Conservation (phyloP, 2,797 vertebrate species). For the Paratrypauchen microcephalus region DNA sequence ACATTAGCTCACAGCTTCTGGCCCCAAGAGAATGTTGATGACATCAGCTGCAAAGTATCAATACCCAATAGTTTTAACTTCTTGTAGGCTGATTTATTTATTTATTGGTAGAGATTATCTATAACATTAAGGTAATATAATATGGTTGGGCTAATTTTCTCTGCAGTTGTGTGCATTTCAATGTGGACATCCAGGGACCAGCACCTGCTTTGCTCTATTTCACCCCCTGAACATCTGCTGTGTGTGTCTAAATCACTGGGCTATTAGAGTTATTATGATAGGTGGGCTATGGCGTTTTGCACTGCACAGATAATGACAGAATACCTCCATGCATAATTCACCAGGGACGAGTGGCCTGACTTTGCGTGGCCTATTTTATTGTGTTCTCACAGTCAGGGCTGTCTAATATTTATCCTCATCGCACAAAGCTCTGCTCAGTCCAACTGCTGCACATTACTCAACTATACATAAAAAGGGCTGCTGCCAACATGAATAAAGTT, state of each 20-base stretch:
- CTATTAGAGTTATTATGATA: slow-evolving; percentile 66
- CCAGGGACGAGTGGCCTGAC: slow-evolving; percentile 53
- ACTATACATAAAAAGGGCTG: slow-evolving; percentile 33
- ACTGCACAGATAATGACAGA: slow-evolving; percentile 62
- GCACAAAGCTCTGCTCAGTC: slow-evolving; percentile 39
- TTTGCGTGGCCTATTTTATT: slow-evolving; percentile 49
- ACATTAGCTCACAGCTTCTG: too few species aligned
- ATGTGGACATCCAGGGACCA: slow-evolving; percentile 13
- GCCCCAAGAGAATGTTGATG: too few species aligned
- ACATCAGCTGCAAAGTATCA: too few species aligned
- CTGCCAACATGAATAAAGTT: slow-evolving; percentile 22
- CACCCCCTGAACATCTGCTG: slow-evolving; percentile 53
- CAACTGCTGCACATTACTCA: slow-evolving; percentile 36
- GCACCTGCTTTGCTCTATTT: slow-evolving; percentile 41
- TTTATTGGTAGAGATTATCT: not conserved
- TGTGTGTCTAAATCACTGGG: slow-evolving; percentile 53
- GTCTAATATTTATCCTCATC: slow-evolving; percentile 51
- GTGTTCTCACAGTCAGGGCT: slow-evolving; percentile 35
- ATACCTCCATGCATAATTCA: slow-evolving; percentile 66
- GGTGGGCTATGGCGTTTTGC: slow-evolving; percentile 57
- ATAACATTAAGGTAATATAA: not conserved
- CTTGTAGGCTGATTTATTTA: too few species aligned
- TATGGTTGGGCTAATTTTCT: not conserved
- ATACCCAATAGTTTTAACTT: too few species aligned
- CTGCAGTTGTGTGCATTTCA: slow-evolving; percentile 7